Evolutionary conservation across 2,113 vertebrate species (phyloP).

Genomic region (Oryctolagus cuniculus): DNA sequence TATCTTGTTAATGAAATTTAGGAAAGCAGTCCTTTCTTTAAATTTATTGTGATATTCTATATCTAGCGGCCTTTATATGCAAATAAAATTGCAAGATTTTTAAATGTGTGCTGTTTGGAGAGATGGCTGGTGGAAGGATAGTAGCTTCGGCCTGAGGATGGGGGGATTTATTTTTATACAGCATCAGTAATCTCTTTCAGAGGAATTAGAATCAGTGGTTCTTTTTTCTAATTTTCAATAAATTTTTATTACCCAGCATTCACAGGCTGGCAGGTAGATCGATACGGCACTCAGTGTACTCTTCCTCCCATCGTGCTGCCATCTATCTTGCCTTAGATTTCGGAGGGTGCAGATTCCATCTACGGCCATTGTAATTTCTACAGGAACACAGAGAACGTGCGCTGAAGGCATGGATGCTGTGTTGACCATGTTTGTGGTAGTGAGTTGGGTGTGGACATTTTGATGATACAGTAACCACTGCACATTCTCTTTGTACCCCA

Average conservation of each 20-base stretch:
- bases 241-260: slow-evolving; percentile 63
- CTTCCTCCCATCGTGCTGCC: slow-evolving; percentile 61
- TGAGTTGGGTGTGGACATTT: accelerated
- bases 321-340: slow-evolving; percentile 57
- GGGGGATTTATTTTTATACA: background rate
- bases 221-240: slow-evolving; percentile 73
- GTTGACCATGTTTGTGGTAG: background rate
- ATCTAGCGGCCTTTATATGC: slow-evolving; percentile 99
- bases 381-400: background rate
- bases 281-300: slow-evolving; percentile 50
- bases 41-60: slow-evolving; percentile 99
- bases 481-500: slow-evolving; percentile 27
- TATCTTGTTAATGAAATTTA: slow-evolving; percentile 95
- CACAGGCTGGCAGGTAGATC: slow-evolving; percentile 33
- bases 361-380: background rate
- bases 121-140: background rate
- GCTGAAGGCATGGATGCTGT: accelerated
- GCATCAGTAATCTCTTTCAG: background rate
- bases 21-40: slow-evolving; percentile 94
- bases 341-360: slow-evolving; percentile 45
- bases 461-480: background rate
- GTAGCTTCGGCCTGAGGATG: slow-evolving; percentile 35
- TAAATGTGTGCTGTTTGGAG: slow-evolving; percentile 86
- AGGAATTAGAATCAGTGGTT: slow-evolving; percentile 63
- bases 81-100: slow-evolving; percentile 99